phyloP scores from a whole-genome alignment of 2,797 vertebrate species.

The Poecile montanus region DNA sequence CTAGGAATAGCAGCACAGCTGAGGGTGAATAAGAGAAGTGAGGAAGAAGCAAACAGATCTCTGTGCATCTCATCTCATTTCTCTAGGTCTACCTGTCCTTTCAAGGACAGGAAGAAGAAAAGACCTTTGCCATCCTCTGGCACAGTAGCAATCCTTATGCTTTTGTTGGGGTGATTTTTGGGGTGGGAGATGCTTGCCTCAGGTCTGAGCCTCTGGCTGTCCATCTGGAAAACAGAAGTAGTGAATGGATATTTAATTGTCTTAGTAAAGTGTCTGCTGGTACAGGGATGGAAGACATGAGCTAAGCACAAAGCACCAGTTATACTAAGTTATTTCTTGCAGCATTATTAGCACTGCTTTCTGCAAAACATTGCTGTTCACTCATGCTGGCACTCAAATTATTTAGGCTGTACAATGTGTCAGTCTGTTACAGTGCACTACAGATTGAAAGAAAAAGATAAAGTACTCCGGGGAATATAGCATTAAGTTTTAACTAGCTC shows the following conservation, averaged over 20 bases:
- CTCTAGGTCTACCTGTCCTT: background rate
- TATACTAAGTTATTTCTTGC: background rate
- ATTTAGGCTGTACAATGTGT: background rate
- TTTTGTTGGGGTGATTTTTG: background rate
- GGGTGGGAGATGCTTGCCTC: background rate
- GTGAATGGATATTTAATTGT: background rate
- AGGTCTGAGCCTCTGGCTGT: background rate
- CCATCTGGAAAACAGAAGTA: background rate
- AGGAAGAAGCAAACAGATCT: background rate
- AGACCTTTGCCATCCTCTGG: background rate
- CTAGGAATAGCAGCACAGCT: slow-evolving; percentile 18
- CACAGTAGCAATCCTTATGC: background rate
- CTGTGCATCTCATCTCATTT: background rate
- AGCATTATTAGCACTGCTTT: background rate
- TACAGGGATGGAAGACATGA: background rate
- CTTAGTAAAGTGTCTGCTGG: background rate
- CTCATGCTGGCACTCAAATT: background rate
- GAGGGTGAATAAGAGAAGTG: background rate
- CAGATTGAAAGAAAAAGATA: background rate
- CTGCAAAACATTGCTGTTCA: background rate
- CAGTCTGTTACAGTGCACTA: background rate
- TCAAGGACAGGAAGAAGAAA: background rate
- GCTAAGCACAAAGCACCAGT: background rate
- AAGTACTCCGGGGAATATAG: background rate
- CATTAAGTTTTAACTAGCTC: slow-evolving; percentile 3